phyloP scores from a whole-genome alignment of 2,113 vertebrate species.

The Eclectus roratus region DNA sequence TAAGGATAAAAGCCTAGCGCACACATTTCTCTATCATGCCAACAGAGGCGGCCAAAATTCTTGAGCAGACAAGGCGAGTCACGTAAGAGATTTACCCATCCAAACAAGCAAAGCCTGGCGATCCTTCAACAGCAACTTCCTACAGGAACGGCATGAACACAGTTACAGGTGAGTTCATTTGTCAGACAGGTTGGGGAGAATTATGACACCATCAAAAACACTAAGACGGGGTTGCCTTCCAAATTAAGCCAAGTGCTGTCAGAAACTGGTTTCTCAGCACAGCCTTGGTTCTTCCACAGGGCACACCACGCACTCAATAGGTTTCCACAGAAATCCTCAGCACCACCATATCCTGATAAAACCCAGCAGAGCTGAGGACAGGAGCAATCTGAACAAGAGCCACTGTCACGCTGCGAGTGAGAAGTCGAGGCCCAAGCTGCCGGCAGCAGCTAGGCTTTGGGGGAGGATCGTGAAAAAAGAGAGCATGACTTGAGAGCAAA shows the following conservation, averaged over 20 bases:
- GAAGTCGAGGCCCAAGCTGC: rapidly evolving
- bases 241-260: background rate
- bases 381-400: background rate
- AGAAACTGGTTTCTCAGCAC: background rate
- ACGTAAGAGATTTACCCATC: background rate
- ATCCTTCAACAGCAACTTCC: conserved; percentile 21
- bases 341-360: background rate
- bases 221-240: background rate
- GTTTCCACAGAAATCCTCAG: background rate
- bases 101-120: background rate
- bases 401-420: too few relatives aligned
- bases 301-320: background rate
- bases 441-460: background rate
- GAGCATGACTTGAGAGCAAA: background rate
- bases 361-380: background rate
- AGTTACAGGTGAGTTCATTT: background rate
- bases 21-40: background rate
- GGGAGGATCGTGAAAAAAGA: background rate
- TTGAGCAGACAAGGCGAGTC: background rate
- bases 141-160: background rate
- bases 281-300: background rate
- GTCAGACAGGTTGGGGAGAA: background rate
- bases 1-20: conserved; percentile 23
- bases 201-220: background rate
- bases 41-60: conserved; percentile 23